Conservation (phyloP, 2,888 invertebrate species). For the Pachliopta kotzebuea region DNA sequence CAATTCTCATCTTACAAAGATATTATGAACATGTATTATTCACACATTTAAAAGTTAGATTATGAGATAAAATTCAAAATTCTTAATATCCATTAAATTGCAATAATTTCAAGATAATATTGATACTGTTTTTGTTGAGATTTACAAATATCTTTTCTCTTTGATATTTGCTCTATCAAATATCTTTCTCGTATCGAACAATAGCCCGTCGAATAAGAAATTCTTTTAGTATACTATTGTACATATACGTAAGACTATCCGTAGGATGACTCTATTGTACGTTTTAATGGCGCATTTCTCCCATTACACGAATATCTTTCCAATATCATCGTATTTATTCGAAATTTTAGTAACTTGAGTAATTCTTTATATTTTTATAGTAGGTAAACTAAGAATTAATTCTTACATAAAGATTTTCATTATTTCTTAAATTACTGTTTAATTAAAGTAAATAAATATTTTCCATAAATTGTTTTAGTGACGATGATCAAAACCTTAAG, state of each 20-base stretch:
- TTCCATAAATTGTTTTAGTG: too few species aligned
- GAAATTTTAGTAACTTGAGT: background rate
- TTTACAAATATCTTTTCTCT: constrained; percentile 7
- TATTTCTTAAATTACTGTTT: too few species aligned
- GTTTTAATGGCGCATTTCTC: constrained; percentile 27
- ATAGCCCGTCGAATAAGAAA: constrained; percentile 24
- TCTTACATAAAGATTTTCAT: background rate
- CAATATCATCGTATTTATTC: constrained; percentile 15
- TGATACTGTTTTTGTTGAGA: background rate
- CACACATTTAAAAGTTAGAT: too few species aligned
- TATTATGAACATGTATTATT: too few species aligned
- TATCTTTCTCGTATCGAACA: constrained; percentile 14
- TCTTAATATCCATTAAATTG: too few species aligned
- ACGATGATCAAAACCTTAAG: too few species aligned
- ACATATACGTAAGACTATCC: constrained; percentile 25
- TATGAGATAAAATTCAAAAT: too few species aligned
- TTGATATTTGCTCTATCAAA: constrained; percentile 13
- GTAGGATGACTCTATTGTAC: constrained; percentile 28
- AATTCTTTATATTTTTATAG: background rate
- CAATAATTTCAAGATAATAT: background rate
- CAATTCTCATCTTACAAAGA: too few species aligned
- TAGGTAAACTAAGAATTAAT: background rate
- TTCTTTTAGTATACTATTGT: constrained; percentile 24
- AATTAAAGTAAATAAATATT: too few species aligned
- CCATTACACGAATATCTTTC: constrained; percentile 21